Evolutionary conservation across 2,797 vertebrate species (phyloP), one percentile per base, ranked within the genome.

Genomic region (Pogonophryne albipinna): DNA sequence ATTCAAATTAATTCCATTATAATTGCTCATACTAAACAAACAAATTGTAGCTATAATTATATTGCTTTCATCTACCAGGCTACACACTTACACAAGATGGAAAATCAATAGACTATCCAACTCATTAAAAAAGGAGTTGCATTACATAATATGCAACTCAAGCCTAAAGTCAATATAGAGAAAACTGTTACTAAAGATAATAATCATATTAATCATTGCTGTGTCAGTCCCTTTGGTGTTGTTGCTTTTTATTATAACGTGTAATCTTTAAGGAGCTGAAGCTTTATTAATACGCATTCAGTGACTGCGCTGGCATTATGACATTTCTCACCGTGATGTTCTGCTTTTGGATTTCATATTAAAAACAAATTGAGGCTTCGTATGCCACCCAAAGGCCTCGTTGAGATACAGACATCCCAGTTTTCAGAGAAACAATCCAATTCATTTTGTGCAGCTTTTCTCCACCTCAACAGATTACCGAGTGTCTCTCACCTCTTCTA

Each of bases 281-380:
- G 47, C 53, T 76, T 82, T 67, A 78, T 87, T 79, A 71, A 76
- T 61, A 60, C 66, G 23, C 10, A 46, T 66, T 79, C 60, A 69
- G 45, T 47, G n/a, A 61, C 66, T 62, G 75, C 76, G 52, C 61
- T 57, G 55, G 3, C 70, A 51, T 72, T 75, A 84, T 90, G 77
- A 67, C 71, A 85, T 63, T 65, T 59, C 46, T 67, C 68, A 66
- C 67, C 69, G 66, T 49, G 41, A 69, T 75, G 52, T 61, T 66
- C 19, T 65, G 61, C 66, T 23, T n/a, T 55, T 53, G 19, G 27
- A 78, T 70, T 62, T 66, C 57, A 41, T 73, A 11, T 78, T 72
- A 49, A 78, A 82, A 44, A 17, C 16, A 61, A 64, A 81, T 20
- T n/a, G 57, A 73, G 76, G 41, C 51, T 47, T 19, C 3, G 2